These are phyloP conservation scores for Nudaria mundana DNA, from an alignment of 2,888 invertebrate species.

Conservation along the genomic window DNA sequence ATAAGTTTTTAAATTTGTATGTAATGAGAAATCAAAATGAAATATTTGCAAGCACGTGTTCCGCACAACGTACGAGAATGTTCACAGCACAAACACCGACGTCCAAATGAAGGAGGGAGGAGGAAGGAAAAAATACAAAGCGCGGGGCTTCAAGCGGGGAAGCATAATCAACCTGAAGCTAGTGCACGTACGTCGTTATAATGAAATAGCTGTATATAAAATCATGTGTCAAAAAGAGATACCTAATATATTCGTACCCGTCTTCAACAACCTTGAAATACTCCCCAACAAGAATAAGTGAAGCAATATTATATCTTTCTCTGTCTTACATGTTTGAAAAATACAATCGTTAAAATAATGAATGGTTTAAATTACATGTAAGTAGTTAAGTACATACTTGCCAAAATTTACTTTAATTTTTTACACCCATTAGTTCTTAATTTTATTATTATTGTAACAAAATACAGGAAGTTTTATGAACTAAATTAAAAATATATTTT, in stretches of 20 bases:
- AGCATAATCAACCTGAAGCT: conserved; percentile 53
- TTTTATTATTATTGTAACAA: no score
- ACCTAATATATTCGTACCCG: conserved; percentile 32
- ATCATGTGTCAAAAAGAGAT: conserved; percentile 43
- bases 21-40: conserved; percentile 41
- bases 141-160: conserved; percentile 61
- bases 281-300: conserved; percentile 40
- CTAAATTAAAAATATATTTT: no score
- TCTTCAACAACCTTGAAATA: conserved; percentile 65
- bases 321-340: conserved; percentile 58
- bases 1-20: conserved; percentile 47
- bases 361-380: conserved; percentile 6
- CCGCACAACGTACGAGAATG: conserved; percentile 65
- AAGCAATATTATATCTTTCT: conserved; percentile 57
- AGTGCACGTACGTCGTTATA: conserved; percentile 47
- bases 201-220: conserved; percentile 39
- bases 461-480: no score
- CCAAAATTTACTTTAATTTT: no score
- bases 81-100: conserved; percentile 75
- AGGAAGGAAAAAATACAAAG: conserved; percentile 64
- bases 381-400: no score
- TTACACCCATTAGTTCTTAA: no score
- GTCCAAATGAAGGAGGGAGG: conserved; percentile 76
- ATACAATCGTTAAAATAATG: conserved; percentile 48
- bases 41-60: conserved; percentile 66